phyloP scores from a whole-genome alignment of 1,140 invertebrate species.

The Condylostylus longicornis region DNA sequence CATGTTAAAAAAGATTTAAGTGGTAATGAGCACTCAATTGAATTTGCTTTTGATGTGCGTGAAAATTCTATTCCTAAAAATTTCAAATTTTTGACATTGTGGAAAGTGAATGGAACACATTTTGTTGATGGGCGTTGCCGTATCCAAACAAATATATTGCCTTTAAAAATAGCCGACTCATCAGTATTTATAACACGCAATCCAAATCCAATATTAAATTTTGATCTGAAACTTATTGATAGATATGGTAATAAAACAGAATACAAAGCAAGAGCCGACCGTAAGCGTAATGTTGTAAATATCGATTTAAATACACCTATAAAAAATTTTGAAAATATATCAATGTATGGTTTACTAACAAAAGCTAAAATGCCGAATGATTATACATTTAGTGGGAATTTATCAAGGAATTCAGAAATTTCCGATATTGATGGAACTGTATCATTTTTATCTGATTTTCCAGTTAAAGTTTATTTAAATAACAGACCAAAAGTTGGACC shows the following conservation, averaged over 20 bases:
- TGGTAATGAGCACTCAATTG: constrained; percentile 40
- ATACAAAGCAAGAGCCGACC: constrained; percentile 19
- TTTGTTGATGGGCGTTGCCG: constrained; percentile 18
- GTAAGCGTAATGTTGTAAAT: constrained; percentile 21
- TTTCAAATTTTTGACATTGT: not conserved
- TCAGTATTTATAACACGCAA: constrained; percentile 14
- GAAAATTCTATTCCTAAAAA: constrained; percentile 18
- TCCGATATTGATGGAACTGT: constrained; percentile 20
- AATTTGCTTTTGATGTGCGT: constrained; percentile 37
- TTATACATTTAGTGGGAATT: constrained; percentile 17
- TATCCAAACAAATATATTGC: constrained; percentile 22
- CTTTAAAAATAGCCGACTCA: constrained; percentile 16
- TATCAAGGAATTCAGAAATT: constrained; percentile 23
- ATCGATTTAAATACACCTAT: constrained; percentile 26
- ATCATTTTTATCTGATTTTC: constrained; percentile 12
- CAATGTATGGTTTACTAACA: constrained; percentile 17
- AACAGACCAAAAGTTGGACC: constrained; percentile 19
- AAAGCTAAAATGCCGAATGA: constrained; percentile 9
- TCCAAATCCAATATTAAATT: constrained; percentile 15
- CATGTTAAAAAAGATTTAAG: constrained; percentile 50
- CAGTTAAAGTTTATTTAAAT: constrained; percentile 15
- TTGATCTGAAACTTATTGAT: constrained; percentile 19
- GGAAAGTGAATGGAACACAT: constrained; percentile 24
- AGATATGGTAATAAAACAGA: constrained; percentile 14
- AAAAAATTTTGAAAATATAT: constrained; percentile 23